A percentile compares a stretch with the other conserved stretches of the same genome.
Evolutionary conservation across 2,113 vertebrate genomes (phyloP).

Genomic region (Seriola dumerili): DNA sequence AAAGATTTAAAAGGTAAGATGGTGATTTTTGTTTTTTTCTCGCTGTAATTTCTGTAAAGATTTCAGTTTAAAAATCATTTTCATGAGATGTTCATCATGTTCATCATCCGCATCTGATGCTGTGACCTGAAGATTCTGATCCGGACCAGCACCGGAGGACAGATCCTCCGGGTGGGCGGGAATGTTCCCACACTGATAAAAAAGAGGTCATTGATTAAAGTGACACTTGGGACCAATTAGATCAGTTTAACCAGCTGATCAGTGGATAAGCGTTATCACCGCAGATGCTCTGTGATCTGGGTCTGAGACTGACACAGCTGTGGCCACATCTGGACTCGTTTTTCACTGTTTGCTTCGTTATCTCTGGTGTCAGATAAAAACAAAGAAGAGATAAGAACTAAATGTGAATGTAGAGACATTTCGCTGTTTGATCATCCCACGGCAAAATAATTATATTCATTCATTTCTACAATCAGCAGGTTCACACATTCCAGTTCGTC

Average conservation of each 20-base stretch:
- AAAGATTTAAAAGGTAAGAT: slow-evolving; percentile 14
- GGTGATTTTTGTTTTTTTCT: background rate
- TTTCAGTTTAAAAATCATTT: background rate
- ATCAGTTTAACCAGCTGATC: slow-evolving; percentile 15
- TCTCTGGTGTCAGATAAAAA: no score
- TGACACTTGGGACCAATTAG: slow-evolving; percentile 22
- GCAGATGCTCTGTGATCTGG: slow-evolving; percentile 2
- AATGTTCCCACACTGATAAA: slow-evolving; percentile 53
- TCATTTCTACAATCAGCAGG: no score
- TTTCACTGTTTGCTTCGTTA: no score
- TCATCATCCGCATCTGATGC: no score
- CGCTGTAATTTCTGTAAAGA: background rate
- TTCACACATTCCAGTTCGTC: no score
- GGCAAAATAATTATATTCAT: no score
- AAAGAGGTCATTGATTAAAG: slow-evolving; percentile 11
- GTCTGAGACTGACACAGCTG: slow-evolving; percentile 10
- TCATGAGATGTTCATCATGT: no score
- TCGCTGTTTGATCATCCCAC: no score
- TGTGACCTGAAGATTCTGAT: background rate
- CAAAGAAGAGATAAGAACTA: no score
- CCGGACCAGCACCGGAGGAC: no score
- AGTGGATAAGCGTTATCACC: slow-evolving; percentile 33
- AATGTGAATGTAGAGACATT: no score
- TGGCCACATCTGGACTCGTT: background rate
- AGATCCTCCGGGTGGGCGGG: background rate